Evolutionary conservation across 2,888 invertebrate species (phyloP), one percentile per base, ranked within the genome.

Genomic region (Caenorhabditis angaria): DNA sequence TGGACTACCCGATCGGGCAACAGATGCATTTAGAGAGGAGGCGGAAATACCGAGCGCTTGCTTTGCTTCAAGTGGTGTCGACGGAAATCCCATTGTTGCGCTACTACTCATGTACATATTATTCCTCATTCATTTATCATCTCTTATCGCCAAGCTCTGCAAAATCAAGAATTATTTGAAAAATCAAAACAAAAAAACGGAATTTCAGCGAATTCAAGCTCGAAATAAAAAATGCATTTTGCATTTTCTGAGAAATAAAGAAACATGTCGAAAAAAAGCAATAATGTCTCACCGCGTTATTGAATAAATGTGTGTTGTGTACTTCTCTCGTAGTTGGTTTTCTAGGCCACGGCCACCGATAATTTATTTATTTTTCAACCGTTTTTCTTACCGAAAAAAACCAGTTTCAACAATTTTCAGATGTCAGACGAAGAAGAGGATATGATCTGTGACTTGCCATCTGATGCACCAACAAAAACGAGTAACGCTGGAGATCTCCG

Each of bases 61-160:
- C 28, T 67, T 67, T 27, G 72, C 67, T 61, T 72, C 72, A 72
- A 72, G 72, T 54, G 72, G 72, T 50, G 72, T 72, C 58, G 72
- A 72, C 60, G 72, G 72, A 67, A 67, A 72, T 67, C 72, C 72
- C 72, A 72, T 72, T 72, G 67, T 64, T n/a, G n/a, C n/a, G 35
- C 64, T 56, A n/a, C 24, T 50, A 24, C 50, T 27, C 66, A 60
- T 61, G 71, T 63, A 71, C 71, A 66, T 71, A 71, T 2, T 41
- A 12, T 71, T 66, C n/a, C n/a, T n/a, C n/a, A n/a, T n/a, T n/a
- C n/a, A n/a, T n/a, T n/a, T n/a, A n/a, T n/a, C 71, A 66, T 59
- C n/a, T 32, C 54, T 18, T 22, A 51, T 51, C 27, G 22, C 18
- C 25, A 54, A 54, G n/a, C 48, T 41, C 41, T 41, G 41, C 12